A percentile compares a stretch with the other conserved stretches of the same genome.
Conservation (phyloP, 2,888 invertebrate genomes). For the Anoplius nigerrimus region DNA sequence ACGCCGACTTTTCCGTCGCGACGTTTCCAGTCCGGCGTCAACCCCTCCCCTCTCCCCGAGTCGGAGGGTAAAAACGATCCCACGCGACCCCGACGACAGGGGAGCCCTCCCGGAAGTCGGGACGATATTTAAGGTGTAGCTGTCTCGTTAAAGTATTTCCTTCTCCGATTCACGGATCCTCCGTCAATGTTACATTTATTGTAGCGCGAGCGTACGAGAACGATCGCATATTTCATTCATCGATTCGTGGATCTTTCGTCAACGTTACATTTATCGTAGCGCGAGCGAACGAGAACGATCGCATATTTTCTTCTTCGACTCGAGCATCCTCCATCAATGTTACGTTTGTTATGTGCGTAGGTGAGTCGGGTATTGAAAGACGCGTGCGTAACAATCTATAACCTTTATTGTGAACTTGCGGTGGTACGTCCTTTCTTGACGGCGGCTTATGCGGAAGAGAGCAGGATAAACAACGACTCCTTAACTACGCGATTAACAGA, state of each 20-base stretch:
- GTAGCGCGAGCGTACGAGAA: too few relatives aligned
- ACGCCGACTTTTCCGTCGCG: conserved; percentile 37
- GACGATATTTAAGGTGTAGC: conserved; percentile 1
- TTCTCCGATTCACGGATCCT: background rate
- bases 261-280: too few relatives aligned
- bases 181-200: too few relatives aligned
- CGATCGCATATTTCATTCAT: conserved; percentile 2
- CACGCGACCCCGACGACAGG: conserved; percentile 14
- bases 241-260: background rate
- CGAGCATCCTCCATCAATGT: background rate
- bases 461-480: too few relatives aligned
- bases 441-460: too few relatives aligned
- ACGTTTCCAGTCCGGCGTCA: conserved; percentile 13
- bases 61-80: conserved; percentile 40
- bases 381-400: too few relatives aligned
- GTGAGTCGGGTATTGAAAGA: too few relatives aligned
- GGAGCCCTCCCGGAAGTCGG: conserved; percentile 35
- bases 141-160: conserved; percentile 13
- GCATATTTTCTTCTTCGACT: background rate
- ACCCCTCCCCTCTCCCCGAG: background rate
- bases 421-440: too few relatives aligned
- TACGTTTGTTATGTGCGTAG: too few relatives aligned
- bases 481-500: too few relatives aligned
- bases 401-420: too few relatives aligned
- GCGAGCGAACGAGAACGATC: too few relatives aligned